These are phyloP conservation scores for Psettodes erumei DNA, from an alignment of 2,113 vertebrate species.

Conservation along the genomic window DNA sequence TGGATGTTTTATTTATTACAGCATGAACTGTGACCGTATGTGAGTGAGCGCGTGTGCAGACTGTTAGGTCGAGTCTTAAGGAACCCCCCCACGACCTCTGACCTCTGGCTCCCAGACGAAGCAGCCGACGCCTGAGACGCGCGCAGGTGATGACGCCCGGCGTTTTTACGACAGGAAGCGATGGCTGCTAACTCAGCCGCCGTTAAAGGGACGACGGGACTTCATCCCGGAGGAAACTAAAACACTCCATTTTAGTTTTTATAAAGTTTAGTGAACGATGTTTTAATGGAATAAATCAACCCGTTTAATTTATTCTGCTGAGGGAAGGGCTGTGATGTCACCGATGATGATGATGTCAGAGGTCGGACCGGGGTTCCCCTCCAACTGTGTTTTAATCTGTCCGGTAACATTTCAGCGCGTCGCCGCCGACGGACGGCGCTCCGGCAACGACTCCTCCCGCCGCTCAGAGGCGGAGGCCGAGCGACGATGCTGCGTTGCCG, in stretches of 20 bases:
- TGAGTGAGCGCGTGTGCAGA: conserved; percentile 34
- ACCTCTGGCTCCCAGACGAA: not conserved
- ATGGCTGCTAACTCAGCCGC: no score
- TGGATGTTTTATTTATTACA: conserved; percentile 76
- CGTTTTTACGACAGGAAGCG: no score
- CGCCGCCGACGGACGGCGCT: no score
- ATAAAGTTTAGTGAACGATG: no score
- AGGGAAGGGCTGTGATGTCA: not conserved
- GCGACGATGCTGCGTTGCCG: not conserved
- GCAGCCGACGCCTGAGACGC: no score
- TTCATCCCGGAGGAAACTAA: no score
- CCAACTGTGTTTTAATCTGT: not conserved
- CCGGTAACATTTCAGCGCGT: not conserved
- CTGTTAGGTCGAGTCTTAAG: conserved; percentile 64
- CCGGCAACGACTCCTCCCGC: no score
- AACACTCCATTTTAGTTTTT: no score
- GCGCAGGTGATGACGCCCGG: no score
- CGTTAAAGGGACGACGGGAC: no score
- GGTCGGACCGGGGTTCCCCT: conserved; percentile 16
- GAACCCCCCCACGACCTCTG: conserved; percentile 11
- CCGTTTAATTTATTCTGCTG: not conserved
- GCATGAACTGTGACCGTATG: conserved; percentile 51
- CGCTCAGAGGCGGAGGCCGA: not conserved
- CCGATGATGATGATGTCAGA: conserved; percentile 11
- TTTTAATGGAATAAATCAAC: no score